Percentiles rank a stretch among this genome's conserved stretches.
Evolutionary conservation across 2,888 invertebrate species (phyloP).

Genomic region (Germaria angustata): DNA sequence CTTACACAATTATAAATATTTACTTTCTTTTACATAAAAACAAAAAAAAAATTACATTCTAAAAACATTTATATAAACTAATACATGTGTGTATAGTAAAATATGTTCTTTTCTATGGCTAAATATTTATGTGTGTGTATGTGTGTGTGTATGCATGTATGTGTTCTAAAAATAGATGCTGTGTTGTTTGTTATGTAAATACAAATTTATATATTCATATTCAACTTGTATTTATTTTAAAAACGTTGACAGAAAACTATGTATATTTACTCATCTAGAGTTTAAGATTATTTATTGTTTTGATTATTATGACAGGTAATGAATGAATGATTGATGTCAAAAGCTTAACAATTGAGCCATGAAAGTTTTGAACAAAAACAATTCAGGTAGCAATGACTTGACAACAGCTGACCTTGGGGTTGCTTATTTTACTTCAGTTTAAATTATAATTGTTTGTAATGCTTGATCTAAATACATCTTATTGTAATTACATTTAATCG

Average conservation of each 20-base stretch:
- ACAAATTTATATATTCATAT: no score
- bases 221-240: no score
- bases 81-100: neutral
- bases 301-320: neutral
- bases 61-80: constrained; percentile 42
- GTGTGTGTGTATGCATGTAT: neutral
- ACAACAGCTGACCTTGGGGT: no score
- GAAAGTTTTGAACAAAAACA: no score
- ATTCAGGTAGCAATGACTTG: no score
- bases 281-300: neutral
- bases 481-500: no score
- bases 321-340: neutral
- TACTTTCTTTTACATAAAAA: neutral
- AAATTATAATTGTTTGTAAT: no score
- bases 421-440: no score
- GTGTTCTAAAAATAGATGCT: neutral
- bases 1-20: neutral
- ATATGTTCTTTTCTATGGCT: no score
- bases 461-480: no score
- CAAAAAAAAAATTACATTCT: constrained; percentile 36
- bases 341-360: neutral
- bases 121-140: neutral
- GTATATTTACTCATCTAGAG: neutral
- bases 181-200: neutral
- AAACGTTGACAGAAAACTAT: neutral